A percentile compares a stretch with the other conserved stretches of the same genome.
These are phyloP conservation scores for Eudiplozoon nipponicum DNA, from an alignment of 2,888 invertebrate genomes.

Conservation along the genomic window DNA sequence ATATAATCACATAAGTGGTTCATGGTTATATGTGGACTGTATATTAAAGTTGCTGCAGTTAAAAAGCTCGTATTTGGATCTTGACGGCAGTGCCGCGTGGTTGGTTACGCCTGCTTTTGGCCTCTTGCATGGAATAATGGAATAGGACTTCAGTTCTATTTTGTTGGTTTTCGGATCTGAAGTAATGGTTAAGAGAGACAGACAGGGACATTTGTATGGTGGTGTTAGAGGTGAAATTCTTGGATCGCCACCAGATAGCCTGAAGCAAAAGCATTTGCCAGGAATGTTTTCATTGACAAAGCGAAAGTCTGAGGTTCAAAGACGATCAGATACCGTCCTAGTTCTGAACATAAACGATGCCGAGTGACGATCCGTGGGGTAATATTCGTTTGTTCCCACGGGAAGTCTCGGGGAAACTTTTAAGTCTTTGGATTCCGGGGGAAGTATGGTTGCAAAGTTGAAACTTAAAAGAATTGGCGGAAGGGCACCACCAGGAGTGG, in stretches of 20 bases:
- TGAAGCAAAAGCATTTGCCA: slow-evolving; percentile 18
- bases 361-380: slow-evolving; percentile 35
- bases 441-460: slow-evolving; percentile 36
- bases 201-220: slow-evolving; percentile 36
- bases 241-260: slow-evolving; percentile 35
- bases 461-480: slow-evolving; percentile 34
- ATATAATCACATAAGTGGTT: no score
- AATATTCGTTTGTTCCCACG: slow-evolving; percentile 33
- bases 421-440: slow-evolving; percentile 31
- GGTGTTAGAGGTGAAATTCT: slow-evolving; percentile 38
- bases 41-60: slow-evolving; percentile 41
- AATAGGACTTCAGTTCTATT: slow-evolving; percentile 36
- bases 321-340: slow-evolving; percentile 38
- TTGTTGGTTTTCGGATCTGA: slow-evolving; percentile 35
- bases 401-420: slow-evolving; percentile 33
- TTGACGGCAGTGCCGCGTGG: no score
- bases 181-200: slow-evolving; percentile 36
- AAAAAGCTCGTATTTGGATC: slow-evolving; percentile 34
- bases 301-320: slow-evolving; percentile 36
- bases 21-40: no score
- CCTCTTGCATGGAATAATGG: slow-evolving; percentile 36
- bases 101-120: no score
- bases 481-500: slow-evolving; percentile 42
- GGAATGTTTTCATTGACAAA: slow-evolving; percentile 30
- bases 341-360: slow-evolving; percentile 30